phyloP scores from a whole-genome alignment of 2,113 vertebrate species.

The Percopsis transmontana region DNA sequence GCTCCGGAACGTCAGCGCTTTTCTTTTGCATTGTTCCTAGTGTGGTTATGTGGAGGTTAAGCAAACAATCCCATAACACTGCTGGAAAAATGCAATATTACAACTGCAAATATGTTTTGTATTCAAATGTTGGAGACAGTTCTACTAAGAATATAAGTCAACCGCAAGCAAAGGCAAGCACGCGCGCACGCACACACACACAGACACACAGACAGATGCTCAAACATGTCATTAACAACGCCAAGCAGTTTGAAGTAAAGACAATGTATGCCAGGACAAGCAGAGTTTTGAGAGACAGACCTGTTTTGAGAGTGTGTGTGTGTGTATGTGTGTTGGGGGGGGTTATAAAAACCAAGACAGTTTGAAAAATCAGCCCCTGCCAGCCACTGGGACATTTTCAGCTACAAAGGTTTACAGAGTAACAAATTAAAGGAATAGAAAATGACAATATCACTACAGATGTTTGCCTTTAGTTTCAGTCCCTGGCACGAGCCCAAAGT shows the following conservation, averaged over 20 bases:
- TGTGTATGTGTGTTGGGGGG: conserved; percentile 12
- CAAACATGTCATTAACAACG: conserved; percentile 11
- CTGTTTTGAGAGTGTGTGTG: conserved; percentile 39
- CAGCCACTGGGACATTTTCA: conserved; percentile 75
- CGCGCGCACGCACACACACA: background rate
- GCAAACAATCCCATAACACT: no score
- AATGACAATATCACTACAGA: conserved; percentile 91
- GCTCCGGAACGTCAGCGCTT: no score
- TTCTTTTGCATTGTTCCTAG: no score
- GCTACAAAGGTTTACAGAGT: conserved; percentile 85
- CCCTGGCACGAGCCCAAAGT: conserved; percentile 82
- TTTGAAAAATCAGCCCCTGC: conserved; percentile 70
- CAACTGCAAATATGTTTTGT: no score
- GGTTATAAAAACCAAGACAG: conserved; percentile 58
- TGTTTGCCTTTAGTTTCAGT: conserved; percentile 91
- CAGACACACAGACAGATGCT: background rate
- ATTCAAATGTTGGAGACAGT: no score
- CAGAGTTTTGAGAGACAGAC: conserved; percentile 16
- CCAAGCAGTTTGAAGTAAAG: conserved; percentile 22
- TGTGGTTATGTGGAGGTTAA: no score
- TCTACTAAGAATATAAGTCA: no score
- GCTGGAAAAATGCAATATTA: no score
- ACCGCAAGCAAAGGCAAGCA: no score
- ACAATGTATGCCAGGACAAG: conserved; percentile 19
- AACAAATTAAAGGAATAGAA: conserved; percentile 91